Percentiles rank a stretch among this genome's conserved stretches.
Evolutionary conservation across 2,888 invertebrate species (phyloP).

Genomic region (Tillus elongatus): DNA sequence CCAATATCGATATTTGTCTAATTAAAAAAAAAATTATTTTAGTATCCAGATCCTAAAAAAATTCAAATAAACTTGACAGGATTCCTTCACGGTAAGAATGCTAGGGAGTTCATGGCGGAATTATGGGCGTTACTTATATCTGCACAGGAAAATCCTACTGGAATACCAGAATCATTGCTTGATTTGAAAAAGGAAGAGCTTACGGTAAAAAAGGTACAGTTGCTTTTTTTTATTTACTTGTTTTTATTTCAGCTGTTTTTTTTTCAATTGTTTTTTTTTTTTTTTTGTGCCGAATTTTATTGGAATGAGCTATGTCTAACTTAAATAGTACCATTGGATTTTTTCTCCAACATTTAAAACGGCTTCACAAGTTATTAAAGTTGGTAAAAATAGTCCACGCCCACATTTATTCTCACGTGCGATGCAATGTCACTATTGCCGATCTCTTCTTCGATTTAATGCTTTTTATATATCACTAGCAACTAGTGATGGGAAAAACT

Average conservation of each 20-base stretch:
- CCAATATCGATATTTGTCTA: constrained; percentile 3
- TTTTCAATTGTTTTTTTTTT: too few relatives aligned
- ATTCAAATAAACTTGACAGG: constrained; percentile 99
- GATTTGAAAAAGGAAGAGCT: constrained; percentile 97
- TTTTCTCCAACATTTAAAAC: constrained; percentile 6
- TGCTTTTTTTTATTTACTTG: constrained; percentile 15
- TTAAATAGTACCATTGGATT: too few relatives aligned
- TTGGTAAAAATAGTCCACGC: neutral
- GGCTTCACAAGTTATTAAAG: too few relatives aligned
- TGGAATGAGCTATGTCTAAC: too few relatives aligned
- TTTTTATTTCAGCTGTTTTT: constrained; percentile 2
- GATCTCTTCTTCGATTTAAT: too few relatives aligned
- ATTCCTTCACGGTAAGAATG: constrained; percentile 95
- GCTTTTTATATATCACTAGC: too few relatives aligned
- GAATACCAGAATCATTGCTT: constrained; percentile 90
- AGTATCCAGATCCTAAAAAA: constrained; percentile 94
- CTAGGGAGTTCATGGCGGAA: constrained; percentile 95
- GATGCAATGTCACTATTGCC: neutral
- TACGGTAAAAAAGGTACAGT: constrained; percentile 77
- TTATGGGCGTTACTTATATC: constrained; percentile 92
- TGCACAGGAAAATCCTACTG: constrained; percentile 90
- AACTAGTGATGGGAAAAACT: too few relatives aligned
- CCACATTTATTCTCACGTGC: neutral
- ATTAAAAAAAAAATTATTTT: constrained; percentile 36
- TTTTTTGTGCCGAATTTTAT: neutral